phyloP scores from a whole-genome alignment of 2,113 vertebrate genomes.

The Egretta garzetta region DNA sequence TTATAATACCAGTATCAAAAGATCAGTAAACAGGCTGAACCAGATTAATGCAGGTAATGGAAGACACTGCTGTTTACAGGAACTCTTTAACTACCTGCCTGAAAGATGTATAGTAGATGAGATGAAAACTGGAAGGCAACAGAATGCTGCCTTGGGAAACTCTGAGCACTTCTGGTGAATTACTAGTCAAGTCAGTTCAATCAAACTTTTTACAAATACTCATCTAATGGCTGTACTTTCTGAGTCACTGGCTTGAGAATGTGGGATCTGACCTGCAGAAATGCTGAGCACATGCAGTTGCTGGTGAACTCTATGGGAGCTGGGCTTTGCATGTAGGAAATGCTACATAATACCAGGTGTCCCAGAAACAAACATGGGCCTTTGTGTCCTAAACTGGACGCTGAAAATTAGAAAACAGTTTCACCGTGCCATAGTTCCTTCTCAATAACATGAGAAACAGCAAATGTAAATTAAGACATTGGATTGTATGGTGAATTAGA shows the following conservation, averaged over 20 bases:
- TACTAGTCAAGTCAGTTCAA: neutral
- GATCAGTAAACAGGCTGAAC: neutral
- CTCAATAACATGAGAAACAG: neutral
- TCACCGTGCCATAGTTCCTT: neutral
- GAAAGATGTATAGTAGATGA: neutral
- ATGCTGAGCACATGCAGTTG: neutral
- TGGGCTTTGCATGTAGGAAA: neutral
- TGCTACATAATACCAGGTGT: neutral
- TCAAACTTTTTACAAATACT: neutral
- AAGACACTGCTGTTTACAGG: neutral
- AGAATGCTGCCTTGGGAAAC: neutral
- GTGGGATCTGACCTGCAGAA: neutral
- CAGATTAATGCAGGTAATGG: neutral
- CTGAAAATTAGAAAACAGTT: neutral
- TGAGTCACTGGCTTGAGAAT: neutral
- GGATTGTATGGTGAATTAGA: neutral
- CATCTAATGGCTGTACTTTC: neutral
- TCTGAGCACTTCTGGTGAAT: neutral
- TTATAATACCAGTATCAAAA: neutral
- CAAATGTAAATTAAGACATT: neutral
- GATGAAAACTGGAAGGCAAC: neutral
- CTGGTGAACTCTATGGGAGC: neutral
- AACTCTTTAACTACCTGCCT: neutral
- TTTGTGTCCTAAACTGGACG: neutral
- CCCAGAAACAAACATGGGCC: neutral